phyloP scores from a whole-genome alignment of 2,113 vertebrate genomes.

The Zeus faber region DNA sequence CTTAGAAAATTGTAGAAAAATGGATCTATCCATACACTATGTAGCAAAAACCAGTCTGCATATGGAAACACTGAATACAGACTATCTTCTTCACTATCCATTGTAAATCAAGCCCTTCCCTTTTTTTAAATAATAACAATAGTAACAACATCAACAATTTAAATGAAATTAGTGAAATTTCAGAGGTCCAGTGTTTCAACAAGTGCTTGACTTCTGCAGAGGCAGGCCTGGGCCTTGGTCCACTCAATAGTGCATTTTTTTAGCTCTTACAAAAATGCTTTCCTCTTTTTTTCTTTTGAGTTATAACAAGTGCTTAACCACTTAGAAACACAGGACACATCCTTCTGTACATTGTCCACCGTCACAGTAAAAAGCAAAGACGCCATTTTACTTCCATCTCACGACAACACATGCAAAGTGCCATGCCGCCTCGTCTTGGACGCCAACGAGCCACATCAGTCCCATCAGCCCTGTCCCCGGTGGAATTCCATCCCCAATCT shows the following conservation, averaged over 20 bases:
- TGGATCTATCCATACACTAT: conserved; percentile 61
- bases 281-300: conserved; percentile 28
- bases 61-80: conserved; percentile 59
- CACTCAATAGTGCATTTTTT: conserved; percentile 22
- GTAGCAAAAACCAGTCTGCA: conserved; percentile 46
- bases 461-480: conserved; percentile 46
- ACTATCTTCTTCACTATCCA: conserved; percentile 61
- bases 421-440: conserved; percentile 23
- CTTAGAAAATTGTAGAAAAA: conserved; percentile 65
- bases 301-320: conserved; percentile 40
- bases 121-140: conserved; percentile 64
- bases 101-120: conserved; percentile 65
- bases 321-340: conserved; percentile 46
- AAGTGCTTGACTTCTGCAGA: conserved; percentile 64
- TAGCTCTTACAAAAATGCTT: conserved; percentile 22
- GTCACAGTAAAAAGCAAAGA: conserved; percentile 45
- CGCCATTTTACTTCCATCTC: conserved; percentile 32
- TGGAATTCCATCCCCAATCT: conserved; percentile 35
- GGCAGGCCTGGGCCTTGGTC: conserved; percentile 46
- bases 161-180: conserved; percentile 54
- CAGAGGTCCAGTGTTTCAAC: conserved; percentile 69
- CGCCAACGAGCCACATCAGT: conserved; percentile 38
- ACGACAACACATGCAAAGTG: conserved; percentile 35
- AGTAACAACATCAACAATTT: conserved; percentile 56
- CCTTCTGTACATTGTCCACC: conserved; percentile 43